These are phyloP conservation scores for Mya arenaria DNA, from an alignment of 1,140 invertebrate species.

Conservation along the genomic window DNA sequence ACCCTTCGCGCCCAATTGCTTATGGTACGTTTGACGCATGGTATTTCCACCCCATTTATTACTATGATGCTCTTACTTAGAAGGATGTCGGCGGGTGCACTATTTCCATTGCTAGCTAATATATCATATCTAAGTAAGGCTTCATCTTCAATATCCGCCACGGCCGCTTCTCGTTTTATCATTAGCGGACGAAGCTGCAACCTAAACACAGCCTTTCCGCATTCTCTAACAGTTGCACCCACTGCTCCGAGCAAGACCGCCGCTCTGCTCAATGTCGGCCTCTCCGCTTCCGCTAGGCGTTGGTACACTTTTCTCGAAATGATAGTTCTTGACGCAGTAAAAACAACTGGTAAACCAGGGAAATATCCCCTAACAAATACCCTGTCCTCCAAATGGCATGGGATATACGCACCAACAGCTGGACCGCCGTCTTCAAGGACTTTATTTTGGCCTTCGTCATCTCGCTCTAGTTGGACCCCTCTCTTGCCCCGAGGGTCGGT, in stretches of 20 bases:
- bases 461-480: background rate
- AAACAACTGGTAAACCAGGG: background rate
- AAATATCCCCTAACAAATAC: background rate
- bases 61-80: background rate
- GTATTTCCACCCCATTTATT: background rate
- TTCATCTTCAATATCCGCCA: background rate
- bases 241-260: background rate
- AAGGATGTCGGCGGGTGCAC: background rate
- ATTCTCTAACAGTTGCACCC: background rate
- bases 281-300: background rate
- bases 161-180: background rate
- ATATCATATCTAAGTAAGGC: background rate
- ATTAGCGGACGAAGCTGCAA: background rate
- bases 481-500: background rate
- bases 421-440: background rate
- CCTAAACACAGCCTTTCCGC: background rate
- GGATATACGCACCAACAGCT: background rate
- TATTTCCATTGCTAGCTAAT: background rate
- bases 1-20: background rate
- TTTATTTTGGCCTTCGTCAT: background rate
- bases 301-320: background rate
- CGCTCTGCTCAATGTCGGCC: background rate
- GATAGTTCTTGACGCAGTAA: background rate
- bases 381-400: background rate
- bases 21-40: background rate